A percentile compares a stretch with the other conserved stretches of the same genome.
Evolutionary conservation across 2,797 vertebrate species (phyloP).

Genomic region (Alca torda): DNA sequence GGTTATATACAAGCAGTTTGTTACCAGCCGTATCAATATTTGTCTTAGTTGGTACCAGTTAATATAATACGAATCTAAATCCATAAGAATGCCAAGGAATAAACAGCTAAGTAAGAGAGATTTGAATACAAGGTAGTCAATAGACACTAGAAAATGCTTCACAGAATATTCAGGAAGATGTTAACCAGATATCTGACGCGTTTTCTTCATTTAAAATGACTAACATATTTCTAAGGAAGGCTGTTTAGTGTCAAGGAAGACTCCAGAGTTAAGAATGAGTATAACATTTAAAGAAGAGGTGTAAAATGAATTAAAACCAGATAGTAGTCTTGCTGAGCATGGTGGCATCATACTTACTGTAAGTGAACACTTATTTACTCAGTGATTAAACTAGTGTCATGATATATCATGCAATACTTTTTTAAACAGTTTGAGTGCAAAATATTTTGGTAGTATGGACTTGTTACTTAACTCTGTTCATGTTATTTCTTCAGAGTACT

Average conservation of each 20-base stretch:
- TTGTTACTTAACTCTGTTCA: background rate
- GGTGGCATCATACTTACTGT: conserved; percentile 11
- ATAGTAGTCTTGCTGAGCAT: background rate
- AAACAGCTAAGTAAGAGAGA: background rate
- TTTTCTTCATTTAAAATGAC: background rate
- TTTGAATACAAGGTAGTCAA: background rate
- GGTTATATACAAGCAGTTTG: background rate
- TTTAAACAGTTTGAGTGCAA: background rate
- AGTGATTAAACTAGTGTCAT: conserved; percentile 20
- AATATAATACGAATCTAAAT: background rate
- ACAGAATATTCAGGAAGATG: background rate
- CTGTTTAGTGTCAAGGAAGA: background rate
- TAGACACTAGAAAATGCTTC: background rate
- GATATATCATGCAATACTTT: background rate
- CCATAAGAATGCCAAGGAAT: background rate
- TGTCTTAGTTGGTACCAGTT: background rate
- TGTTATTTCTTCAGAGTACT: background rate
- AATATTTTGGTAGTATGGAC: background rate
- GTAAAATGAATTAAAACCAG: conserved; percentile 18
- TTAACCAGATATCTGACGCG: background rate
- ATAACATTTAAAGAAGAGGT: background rate
- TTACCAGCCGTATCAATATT: background rate
- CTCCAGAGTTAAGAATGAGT: background rate
- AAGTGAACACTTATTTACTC: conserved; percentile 11
- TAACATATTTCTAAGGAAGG: background rate